phyloP scores from a whole-genome alignment of 2,888 invertebrate genomes.

The Amaurobius ferox region DNA sequence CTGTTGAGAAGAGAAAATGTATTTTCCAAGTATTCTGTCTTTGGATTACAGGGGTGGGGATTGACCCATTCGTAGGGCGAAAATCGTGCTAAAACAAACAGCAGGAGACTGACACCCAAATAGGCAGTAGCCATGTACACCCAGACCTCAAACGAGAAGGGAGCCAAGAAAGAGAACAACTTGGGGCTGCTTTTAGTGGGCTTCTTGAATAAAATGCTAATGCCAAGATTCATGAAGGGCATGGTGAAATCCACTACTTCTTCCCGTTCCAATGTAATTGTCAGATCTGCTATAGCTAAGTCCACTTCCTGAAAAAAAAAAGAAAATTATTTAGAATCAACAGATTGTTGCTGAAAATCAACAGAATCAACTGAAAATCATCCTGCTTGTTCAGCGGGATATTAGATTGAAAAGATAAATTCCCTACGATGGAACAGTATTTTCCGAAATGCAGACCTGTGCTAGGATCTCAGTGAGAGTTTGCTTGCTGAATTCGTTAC shows the following conservation, averaged over 20 bases:
- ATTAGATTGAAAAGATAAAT: too few relatives aligned
- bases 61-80: slow-evolving; percentile 78
- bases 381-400: too few relatives aligned
- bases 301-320: slow-evolving; percentile 77
- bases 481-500: too few relatives aligned
- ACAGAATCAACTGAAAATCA: too few relatives aligned
- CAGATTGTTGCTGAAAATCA: too few relatives aligned
- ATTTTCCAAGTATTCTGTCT: slow-evolving; percentile 78
- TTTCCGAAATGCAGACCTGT: too few relatives aligned
- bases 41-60: slow-evolving; percentile 78
- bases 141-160: slow-evolving; percentile 79
- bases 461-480: too few relatives aligned
- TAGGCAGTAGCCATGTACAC: slow-evolving; percentile 75
- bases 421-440: too few relatives aligned
- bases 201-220: slow-evolving; percentile 80
- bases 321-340: neutral
- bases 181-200: slow-evolving; percentile 80
- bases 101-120: slow-evolving; percentile 74
- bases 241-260: slow-evolving; percentile 81
- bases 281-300: slow-evolving; percentile 81
- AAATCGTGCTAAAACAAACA: slow-evolving; percentile 87
- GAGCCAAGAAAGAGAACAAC: slow-evolving; percentile 81
- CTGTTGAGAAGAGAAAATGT: slow-evolving; percentile 78
- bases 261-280: slow-evolving; percentile 80
- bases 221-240: slow-evolving; percentile 82